Conservation (phyloP, 2,888 invertebrate species). For the Epicampocera succincta region DNA sequence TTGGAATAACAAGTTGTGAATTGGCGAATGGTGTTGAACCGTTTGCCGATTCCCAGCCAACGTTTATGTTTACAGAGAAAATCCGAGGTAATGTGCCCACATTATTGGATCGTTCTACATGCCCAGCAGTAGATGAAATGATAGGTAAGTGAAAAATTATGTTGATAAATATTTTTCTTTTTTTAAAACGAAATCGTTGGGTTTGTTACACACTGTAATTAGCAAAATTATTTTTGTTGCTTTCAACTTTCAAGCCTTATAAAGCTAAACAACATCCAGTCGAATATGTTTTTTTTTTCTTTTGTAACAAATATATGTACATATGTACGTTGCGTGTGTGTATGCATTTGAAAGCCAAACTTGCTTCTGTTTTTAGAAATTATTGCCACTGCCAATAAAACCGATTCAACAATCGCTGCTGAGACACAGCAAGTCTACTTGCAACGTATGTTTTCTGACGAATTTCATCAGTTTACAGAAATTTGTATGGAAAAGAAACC, state of each 20-base stretch:
- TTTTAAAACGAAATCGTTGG: no score
- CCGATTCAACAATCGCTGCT: constrained; percentile 74
- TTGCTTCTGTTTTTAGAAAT: constrained; percentile 63
- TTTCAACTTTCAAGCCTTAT: no score
- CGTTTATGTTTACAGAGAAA: constrained; percentile 95
- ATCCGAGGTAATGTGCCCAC: constrained; percentile 88
- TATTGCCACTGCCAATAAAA: constrained; percentile 74
- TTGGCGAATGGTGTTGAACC: constrained; percentile 93
- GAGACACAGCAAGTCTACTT: constrained; percentile 83
- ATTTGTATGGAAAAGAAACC: constrained; percentile 87
- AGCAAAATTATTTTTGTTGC: no score
- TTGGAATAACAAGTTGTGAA: constrained; percentile 91
- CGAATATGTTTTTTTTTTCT: not conserved
- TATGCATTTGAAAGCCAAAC: not conserved
- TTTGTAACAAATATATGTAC: not conserved
- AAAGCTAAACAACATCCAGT: no score
- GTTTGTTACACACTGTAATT: no score
- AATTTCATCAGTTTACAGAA: constrained; percentile 90
- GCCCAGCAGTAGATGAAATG: constrained; percentile 83
- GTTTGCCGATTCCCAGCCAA: constrained; percentile 91
- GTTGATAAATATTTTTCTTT: no score
- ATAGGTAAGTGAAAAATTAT: constrained; percentile 70
- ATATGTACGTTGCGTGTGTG: no score
- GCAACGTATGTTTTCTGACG: constrained; percentile 86
- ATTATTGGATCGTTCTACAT: constrained; percentile 88